These are phyloP conservation scores for Chydorus sphaericus DNA, from an alignment of 2,888 invertebrate species.

Conservation along the genomic window DNA sequence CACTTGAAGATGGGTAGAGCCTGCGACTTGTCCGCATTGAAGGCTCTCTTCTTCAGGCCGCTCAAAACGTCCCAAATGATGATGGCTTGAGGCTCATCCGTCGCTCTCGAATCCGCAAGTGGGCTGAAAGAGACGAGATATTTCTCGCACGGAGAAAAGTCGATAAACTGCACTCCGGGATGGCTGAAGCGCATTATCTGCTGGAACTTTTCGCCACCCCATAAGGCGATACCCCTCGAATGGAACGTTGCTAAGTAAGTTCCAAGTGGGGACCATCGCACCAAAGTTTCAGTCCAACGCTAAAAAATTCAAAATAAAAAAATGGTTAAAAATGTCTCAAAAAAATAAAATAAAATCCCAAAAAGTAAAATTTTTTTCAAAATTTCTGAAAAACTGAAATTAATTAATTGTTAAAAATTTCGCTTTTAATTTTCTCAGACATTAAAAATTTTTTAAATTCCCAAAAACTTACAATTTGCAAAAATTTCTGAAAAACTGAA, in stretches of 20 bases:
- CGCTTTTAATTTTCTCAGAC: constrained; percentile 9
- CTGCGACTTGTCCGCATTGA: constrained; percentile 59
- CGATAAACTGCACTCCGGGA: constrained; percentile 80
- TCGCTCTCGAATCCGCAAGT: constrained; percentile 35
- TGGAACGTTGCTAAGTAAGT: constrained; percentile 95
- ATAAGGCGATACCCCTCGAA: constrained; percentile 83
- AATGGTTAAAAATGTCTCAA: background rate
- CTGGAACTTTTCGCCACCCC: constrained; percentile 88
- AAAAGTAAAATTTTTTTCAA: too few species aligned
- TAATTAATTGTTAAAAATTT: constrained; percentile 9
- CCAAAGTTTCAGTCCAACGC: constrained; percentile 92
- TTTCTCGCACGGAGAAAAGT: constrained; percentile 95
- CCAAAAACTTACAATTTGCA: constrained; percentile 8
- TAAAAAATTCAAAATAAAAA: constrained; percentile 28
- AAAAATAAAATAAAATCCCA: too few species aligned
- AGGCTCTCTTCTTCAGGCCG: constrained; percentile 80
- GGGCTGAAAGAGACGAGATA: constrained; percentile 88
- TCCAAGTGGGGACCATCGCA: constrained; percentile 94
- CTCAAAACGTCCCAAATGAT: constrained; percentile 96
- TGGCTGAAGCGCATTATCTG: constrained; percentile 87
- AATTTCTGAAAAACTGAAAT: constrained; percentile 14
- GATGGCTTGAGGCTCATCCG: constrained; percentile 55
- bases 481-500: constrained; percentile 12
- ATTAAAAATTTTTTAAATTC: background rate
- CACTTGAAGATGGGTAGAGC: constrained; percentile 90